Conservation (phyloP, 2,888 invertebrate species). For the Galeopsomyia nigrocyanea region DNA sequence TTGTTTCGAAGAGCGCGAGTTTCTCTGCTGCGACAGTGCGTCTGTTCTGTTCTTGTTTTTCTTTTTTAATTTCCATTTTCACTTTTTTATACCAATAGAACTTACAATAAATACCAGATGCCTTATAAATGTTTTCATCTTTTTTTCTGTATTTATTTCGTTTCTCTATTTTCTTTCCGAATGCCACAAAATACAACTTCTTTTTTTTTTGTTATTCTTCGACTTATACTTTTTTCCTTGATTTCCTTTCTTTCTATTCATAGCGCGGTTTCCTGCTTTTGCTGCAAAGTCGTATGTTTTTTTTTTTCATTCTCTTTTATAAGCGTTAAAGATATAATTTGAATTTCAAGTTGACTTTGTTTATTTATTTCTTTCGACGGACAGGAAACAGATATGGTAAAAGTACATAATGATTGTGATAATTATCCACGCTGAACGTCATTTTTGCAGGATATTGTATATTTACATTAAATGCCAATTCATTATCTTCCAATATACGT, state of each 20-base stretch:
- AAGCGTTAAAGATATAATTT: not conserved
- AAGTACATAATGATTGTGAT: constrained; percentile 12
- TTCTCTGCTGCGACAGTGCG: constrained; percentile 27
- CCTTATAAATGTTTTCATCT: constrained; percentile 47
- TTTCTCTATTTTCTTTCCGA: constrained; percentile 20
- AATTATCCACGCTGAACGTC: not conserved
- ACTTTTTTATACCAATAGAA: constrained; percentile 63
- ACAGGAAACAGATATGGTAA: not conserved
- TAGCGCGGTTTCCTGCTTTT: not conserved
- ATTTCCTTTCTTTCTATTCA: not conserved
- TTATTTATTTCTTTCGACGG: not conserved
- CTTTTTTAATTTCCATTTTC: constrained; percentile 58
- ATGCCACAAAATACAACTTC: not conserved
- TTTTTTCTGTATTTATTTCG: constrained; percentile 38
- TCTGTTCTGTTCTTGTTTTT: constrained; percentile 39
- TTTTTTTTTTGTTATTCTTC: not conserved
- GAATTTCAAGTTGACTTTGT: constrained; percentile 2
- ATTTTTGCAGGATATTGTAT: constrained; percentile 44
- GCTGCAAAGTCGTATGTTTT: constrained; percentile 14
- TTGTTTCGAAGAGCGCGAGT: constrained; percentile 18
- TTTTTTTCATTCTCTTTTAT: constrained; percentile 12
- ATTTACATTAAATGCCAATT: not conserved
- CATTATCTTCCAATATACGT: too few species aligned
- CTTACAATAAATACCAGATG: constrained; percentile 57
- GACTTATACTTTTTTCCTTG: not conserved